Percentiles rank a stretch among this genome's conserved stretches.
Evolutionary conservation across 2,888 invertebrate genomes (phyloP).

Genomic region (Drosophila stalkeri): DNA sequence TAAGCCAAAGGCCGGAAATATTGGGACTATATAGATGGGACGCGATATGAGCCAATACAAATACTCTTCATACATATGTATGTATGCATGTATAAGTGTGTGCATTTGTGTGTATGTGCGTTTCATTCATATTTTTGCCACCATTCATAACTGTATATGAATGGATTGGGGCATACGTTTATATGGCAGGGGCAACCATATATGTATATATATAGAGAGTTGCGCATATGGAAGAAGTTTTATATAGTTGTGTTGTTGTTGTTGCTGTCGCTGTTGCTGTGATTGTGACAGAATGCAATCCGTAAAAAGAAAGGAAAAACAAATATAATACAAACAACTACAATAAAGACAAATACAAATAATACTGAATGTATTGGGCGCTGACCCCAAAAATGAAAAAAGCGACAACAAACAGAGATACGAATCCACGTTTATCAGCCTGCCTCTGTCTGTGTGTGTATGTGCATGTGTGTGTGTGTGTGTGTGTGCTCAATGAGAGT

Average conservation of each 20-base stretch:
- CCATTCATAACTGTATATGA: conserved; percentile 60
- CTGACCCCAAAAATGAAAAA: conserved; percentile 55
- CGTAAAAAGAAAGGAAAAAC: conserved; percentile 18
- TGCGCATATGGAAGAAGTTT: conserved; percentile 44
- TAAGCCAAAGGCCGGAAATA: conserved; percentile 72
- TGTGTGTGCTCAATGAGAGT: conserved; percentile 72
- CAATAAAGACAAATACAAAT: conserved; percentile 32
- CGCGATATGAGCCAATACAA: conserved; percentile 25
- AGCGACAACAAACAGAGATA: conserved; percentile 63
- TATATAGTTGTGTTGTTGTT: conserved; percentile 27
- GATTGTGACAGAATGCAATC: conserved; percentile 64
- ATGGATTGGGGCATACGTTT: conserved; percentile 31
- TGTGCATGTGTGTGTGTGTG: conserved; percentile 29
- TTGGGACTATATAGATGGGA: conserved; percentile 68
- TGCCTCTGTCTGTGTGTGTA: conserved; percentile 16
- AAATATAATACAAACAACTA: conserved; percentile 11
- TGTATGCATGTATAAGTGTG: conserved; percentile 10
- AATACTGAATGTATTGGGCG: conserved; percentile 50
- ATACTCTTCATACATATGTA: neutral
- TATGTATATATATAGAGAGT: neutral
- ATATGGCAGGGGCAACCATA: conserved; percentile 10
- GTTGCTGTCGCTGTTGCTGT: conserved; percentile 37
- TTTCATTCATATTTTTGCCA: conserved; percentile 60
- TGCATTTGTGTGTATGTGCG: conserved; percentile 14
- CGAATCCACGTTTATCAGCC: conserved; percentile 72